Percentiles rank a stretch among this genome's conserved stretches.
These are phyloP conservation scores for Drosophila tripunctata DNA, from an alignment of 2,888 invertebrate genomes.

Conservation along the genomic window DNA sequence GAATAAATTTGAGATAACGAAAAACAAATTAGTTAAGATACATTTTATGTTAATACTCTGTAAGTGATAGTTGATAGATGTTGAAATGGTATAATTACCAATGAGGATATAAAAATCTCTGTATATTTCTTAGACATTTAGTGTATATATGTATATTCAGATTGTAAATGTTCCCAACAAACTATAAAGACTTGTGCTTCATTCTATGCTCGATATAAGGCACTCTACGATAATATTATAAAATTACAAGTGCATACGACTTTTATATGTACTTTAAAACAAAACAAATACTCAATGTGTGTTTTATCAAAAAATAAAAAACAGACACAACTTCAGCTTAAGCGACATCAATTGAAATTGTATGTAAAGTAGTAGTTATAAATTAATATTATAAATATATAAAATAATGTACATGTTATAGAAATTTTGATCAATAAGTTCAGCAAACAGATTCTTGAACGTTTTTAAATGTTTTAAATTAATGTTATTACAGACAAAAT, in stretches of 20 bases:
- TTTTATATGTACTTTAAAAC: slow-evolving; percentile 47
- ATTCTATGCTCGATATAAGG: slow-evolving; percentile 74
- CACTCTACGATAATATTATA: slow-evolving; percentile 60
- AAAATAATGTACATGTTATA: slow-evolving; percentile 15
- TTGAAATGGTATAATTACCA: slow-evolving; percentile 26
- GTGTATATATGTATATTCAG: slow-evolving; percentile 57
- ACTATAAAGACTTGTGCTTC: slow-evolving; percentile 79
- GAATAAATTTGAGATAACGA: not conserved
- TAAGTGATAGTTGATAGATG: slow-evolving; percentile 23
- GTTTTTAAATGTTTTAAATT: slow-evolving; percentile 75
- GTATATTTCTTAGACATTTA: slow-evolving; percentile 52
- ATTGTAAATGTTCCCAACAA: slow-evolving; percentile 71
- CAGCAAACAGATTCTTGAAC: slow-evolving; percentile 36
- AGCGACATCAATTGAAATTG: slow-evolving; percentile 43
- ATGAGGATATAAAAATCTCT: slow-evolving; percentile 30
- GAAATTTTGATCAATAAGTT: slow-evolving; percentile 38
- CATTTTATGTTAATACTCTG: slow-evolving; percentile 15
- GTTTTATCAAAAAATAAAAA: too few relatives aligned
- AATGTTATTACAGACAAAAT: slow-evolving; percentile 59
- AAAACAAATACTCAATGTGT: slow-evolving; percentile 30
- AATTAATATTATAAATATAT: slow-evolving; percentile 8
- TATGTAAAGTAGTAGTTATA: slow-evolving; percentile 28
- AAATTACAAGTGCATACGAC: slow-evolving; percentile 48
- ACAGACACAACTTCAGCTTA: slow-evolving; percentile 14
- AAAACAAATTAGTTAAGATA: not conserved